phyloP scores from a whole-genome alignment of 2,888 invertebrate species.

The Liodrosophila aerea region DNA sequence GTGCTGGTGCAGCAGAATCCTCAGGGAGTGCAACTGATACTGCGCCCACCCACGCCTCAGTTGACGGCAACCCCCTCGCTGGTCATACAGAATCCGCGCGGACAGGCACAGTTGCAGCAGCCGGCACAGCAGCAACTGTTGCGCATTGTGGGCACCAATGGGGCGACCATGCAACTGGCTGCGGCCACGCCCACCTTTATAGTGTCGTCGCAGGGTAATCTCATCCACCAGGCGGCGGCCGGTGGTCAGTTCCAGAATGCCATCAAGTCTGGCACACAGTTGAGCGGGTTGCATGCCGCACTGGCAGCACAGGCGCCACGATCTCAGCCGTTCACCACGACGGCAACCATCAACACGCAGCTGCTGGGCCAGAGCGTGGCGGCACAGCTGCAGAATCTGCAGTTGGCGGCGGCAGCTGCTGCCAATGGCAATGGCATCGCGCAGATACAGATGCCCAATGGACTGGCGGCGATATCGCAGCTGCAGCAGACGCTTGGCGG shows the following conservation, averaged over 20 bases:
- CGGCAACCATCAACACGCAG: constrained; percentile 81
- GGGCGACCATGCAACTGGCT: constrained; percentile 84
- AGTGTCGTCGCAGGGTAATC: constrained; percentile 82
- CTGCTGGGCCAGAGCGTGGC: constrained; percentile 81
- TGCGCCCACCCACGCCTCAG: constrained; percentile 86
- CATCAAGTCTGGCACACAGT: constrained; percentile 81
- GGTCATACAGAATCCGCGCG: constrained; percentile 82
- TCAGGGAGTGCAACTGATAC: constrained; percentile 88
- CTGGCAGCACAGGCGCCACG: constrained; percentile 78
- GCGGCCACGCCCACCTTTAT: constrained; percentile 84
- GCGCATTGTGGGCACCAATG: constrained; percentile 86
- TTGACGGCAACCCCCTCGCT: constrained; percentile 82
- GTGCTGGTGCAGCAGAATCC: constrained; percentile 86
- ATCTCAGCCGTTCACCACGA: constrained; percentile 82
- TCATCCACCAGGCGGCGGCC: constrained; percentile 81
- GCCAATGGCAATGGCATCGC: constrained; percentile 80
- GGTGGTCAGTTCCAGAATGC: constrained; percentile 80
- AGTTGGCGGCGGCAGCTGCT: constrained; percentile 78
- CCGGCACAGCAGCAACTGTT: constrained; percentile 84
- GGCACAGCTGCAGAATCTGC: constrained; percentile 81
- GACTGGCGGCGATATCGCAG: constrained; percentile 81
- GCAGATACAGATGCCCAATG: constrained; percentile 83
- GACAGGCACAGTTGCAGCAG: constrained; percentile 80
- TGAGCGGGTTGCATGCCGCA: constrained; percentile 81
- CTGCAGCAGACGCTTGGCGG: constrained; percentile 80